Conservation (phyloP, 2,113 vertebrate species). For the Nettapus auritus region DNA sequence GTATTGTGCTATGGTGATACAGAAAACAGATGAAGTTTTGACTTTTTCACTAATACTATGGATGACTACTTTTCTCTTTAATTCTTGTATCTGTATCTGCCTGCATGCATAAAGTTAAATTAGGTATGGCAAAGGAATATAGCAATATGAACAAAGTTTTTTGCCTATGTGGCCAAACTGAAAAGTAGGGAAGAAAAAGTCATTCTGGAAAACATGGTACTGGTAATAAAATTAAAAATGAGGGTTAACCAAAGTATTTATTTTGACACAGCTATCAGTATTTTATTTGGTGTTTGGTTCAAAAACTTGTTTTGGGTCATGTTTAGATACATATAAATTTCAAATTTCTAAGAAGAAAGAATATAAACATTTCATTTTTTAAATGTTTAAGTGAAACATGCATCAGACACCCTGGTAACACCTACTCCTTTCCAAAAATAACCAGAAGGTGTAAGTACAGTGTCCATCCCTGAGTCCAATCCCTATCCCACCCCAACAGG, state of each 20-base stretch:
- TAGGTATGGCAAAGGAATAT: not conserved
- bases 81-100: not conserved
- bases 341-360: not conserved
- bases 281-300: not conserved
- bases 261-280: not conserved
- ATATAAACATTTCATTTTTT: not conserved
- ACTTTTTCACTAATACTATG: not conserved
- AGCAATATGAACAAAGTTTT: not conserved
- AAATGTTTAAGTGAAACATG: not conserved
- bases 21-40: not conserved
- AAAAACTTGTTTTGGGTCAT: not conserved
- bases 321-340: not conserved
- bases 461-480: not conserved
- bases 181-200: not conserved
- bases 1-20: not conserved
- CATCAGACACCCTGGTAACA: not conserved
- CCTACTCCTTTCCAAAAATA: not conserved
- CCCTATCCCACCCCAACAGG: not conserved
- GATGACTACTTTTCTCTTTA: not conserved
- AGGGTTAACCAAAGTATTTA: not conserved
- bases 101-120: not conserved
- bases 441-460: not conserved
- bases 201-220: not conserved
- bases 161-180: not conserved
- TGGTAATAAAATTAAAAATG: not conserved